Conservation (phyloP, 2,797 vertebrate genomes). For the Tragelaphus oryx region DNA sequence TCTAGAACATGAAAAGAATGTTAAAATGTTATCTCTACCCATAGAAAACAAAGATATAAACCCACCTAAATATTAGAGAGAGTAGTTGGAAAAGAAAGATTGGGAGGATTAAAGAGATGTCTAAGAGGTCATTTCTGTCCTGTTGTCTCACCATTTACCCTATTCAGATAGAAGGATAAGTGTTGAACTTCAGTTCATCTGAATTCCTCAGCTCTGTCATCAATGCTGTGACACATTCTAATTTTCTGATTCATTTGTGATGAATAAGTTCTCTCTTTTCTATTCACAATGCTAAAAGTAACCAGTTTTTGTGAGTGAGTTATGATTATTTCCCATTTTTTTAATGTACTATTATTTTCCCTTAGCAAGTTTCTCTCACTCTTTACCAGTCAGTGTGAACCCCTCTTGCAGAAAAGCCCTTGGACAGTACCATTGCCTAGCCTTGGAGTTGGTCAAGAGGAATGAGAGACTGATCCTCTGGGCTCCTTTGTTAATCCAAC, state of each 20-base stretch:
- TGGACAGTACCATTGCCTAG: background rate
- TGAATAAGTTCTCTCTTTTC: constrained; percentile 60
- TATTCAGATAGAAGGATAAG: constrained; percentile 7
- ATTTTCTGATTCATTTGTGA: constrained; percentile 67
- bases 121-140: background rate
- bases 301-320: constrained; percentile 17
- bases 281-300: constrained; percentile 50
- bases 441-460: constrained; percentile 12
- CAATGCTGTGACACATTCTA: constrained; percentile 57
- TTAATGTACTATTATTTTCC: constrained; percentile 5
- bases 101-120: background rate
- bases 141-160: background rate
- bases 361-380: background rate
- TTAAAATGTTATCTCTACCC: constrained; percentile 21
- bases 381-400: background rate
- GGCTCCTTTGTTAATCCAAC: constrained; percentile 57
- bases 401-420: background rate
- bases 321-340: constrained; percentile 39
- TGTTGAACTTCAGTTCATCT: constrained; percentile 38
- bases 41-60: constrained; percentile 44
- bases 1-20: constrained; percentile 24
- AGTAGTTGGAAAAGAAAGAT: constrained; percentile 28
- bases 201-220: constrained; percentile 55
- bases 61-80: background rate
- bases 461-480: constrained; percentile 21